phyloP scores from a whole-genome alignment of 2,888 invertebrate genomes.

The Coelogynopora nodosa region DNA sequence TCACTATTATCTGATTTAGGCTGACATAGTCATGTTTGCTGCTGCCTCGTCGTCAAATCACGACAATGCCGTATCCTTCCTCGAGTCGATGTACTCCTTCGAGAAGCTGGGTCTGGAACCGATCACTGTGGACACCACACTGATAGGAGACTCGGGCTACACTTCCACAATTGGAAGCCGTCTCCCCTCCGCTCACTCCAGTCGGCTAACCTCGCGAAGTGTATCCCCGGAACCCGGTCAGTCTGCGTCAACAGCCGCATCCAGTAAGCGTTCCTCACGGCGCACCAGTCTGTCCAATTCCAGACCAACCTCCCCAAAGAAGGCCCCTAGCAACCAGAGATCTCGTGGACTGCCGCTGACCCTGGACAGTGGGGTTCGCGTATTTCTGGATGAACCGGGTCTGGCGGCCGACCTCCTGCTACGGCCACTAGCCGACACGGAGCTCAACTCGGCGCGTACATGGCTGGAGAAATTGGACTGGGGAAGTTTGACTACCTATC shows the following conservation, averaged over 20 bases:
- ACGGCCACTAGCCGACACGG: background rate
- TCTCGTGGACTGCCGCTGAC: slow-evolving; percentile 17
- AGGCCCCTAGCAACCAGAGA: background rate
- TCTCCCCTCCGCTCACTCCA: background rate
- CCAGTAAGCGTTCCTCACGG: background rate
- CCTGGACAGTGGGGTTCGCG: slow-evolving; percentile 6
- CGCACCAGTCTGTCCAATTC: background rate
- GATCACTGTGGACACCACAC: background rate
- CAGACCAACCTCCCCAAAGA: background rate
- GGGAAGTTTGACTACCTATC: background rate
- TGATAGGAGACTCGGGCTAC: background rate
- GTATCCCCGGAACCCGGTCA: background rate
- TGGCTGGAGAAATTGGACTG: slow-evolving; percentile 35
- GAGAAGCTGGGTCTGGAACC: no score
- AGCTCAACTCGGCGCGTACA: background rate
- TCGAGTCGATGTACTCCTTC: no score
- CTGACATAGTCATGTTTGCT: no score
- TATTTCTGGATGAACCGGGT: background rate
- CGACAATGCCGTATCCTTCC: no score
- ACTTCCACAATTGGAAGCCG: background rate
- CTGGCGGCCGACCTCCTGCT: slow-evolving; percentile 4
- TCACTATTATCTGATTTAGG: background rate
- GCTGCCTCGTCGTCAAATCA: no score
- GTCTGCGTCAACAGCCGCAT: background rate
- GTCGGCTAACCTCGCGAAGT: background rate